Conservation (phyloP, 2,797 vertebrate species). For the Hylomyscus alleni region DNA sequence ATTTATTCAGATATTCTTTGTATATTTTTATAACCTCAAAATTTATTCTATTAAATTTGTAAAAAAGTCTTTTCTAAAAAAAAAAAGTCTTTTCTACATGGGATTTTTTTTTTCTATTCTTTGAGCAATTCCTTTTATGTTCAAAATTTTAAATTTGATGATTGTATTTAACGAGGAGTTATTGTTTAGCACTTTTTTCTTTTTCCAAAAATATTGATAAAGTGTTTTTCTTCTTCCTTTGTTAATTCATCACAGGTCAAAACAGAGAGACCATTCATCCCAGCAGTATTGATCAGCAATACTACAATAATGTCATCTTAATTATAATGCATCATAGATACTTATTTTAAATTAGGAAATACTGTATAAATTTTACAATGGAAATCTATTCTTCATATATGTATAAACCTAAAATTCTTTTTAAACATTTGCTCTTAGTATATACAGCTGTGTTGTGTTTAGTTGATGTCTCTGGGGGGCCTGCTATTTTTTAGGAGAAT, state of each 20-base stretch:
- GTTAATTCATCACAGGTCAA: neutral
- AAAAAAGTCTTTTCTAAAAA: neutral
- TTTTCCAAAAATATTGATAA: neutral
- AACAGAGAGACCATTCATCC: neutral
- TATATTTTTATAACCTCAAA: neutral
- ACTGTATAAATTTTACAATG: neutral
- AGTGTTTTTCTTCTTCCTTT: neutral
- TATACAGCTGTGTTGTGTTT: too few species aligned
- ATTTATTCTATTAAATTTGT: constrained; percentile 6
- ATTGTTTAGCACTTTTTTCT: neutral
- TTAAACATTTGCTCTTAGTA: too few species aligned
- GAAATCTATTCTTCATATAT: neutral
- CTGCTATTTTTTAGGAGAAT: neutral
- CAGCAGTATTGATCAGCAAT: neutral
- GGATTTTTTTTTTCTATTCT: neutral
- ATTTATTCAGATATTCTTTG: neutral
- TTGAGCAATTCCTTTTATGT: neutral
- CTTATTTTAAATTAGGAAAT: neutral
- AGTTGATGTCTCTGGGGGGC: neutral
- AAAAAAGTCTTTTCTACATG: neutral
- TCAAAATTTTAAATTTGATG: neutral
- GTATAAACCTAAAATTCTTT: neutral
- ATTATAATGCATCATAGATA: neutral
- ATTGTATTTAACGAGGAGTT: neutral
- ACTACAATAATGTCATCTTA: neutral